These are phyloP conservation scores for Limonius californicus DNA, from an alignment of 1,140 invertebrate species.

Conservation along the genomic window DNA sequence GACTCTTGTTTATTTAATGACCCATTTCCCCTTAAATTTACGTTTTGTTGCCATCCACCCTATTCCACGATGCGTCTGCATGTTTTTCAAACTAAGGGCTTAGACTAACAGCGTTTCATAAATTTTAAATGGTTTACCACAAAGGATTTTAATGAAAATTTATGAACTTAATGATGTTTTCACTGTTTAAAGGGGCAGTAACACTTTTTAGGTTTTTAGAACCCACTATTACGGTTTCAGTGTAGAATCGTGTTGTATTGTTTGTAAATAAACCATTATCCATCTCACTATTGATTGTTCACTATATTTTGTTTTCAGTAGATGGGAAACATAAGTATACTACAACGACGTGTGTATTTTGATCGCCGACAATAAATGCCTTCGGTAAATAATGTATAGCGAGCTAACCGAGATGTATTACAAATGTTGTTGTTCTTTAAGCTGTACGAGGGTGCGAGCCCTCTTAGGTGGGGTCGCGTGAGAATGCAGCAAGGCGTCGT, in stretches of 20 bases:
- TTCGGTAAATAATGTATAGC: slow-evolving; percentile 8
- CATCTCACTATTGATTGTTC: too few relatives aligned
- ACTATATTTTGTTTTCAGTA: too few relatives aligned
- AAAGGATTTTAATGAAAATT: neutral
- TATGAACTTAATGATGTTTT: neutral
- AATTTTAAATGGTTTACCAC: neutral
- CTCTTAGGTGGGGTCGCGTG: slow-evolving; percentile 18
- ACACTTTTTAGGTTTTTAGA: too few relatives aligned
- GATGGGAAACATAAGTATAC: neutral
- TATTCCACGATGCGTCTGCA: neutral
- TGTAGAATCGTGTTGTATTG: too few relatives aligned
- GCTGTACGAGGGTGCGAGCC: slow-evolving; percentile 17
- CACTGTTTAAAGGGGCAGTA: too few relatives aligned
- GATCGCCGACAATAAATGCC: neutral
- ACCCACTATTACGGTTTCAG: too few relatives aligned
- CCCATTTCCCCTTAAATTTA: slow-evolving; percentile 17
- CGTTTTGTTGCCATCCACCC: neutral
- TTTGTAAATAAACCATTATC: too few relatives aligned
- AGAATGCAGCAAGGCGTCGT: slow-evolving; percentile 19
- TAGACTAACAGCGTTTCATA: neutral
- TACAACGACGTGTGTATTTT: neutral
- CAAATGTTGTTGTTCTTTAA: slow-evolving; percentile 25
- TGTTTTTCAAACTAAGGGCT: neutral
- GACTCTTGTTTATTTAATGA: slow-evolving; percentile 22
- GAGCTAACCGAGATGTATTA: slow-evolving; percentile 19